phyloP scores from a whole-genome alignment of 2,888 invertebrate species.

The Chrysodeixis includens region DNA sequence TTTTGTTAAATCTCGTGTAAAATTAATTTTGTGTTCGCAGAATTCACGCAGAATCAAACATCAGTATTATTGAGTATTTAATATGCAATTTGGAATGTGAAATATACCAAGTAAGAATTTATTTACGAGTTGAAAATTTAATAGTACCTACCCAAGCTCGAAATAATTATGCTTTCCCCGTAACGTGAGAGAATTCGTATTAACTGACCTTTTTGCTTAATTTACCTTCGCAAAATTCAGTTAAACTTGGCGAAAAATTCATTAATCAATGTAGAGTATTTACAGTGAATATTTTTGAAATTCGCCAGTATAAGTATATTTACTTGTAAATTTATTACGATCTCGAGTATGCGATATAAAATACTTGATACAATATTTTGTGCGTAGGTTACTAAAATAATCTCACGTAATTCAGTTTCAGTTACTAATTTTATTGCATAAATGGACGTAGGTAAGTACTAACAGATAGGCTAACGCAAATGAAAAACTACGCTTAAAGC shows the following conservation, averaged over 20 bases:
- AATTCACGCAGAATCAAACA: conserved; percentile 6
- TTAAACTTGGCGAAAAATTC: background rate
- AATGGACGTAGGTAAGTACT: too few species aligned
- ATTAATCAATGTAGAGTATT: background rate
- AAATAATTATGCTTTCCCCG: background rate
- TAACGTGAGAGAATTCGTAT: background rate
- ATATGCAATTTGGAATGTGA: background rate
- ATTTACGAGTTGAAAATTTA: conserved; percentile 2
- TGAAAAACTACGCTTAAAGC: too few species aligned
- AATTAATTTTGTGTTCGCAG: conserved; percentile 10
- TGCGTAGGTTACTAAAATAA: too few species aligned
- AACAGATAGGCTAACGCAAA: too few species aligned
- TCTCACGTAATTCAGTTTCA: too few species aligned
- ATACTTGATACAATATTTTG: too few species aligned
- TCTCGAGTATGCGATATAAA: too few species aligned
- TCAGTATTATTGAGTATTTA: background rate
- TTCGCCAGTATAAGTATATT: background rate
- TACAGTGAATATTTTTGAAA: background rate
- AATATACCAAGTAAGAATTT: background rate
- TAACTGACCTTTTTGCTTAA: conserved; percentile 1
- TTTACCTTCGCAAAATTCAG: background rate
- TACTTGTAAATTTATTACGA: too few species aligned
- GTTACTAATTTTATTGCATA: too few species aligned
- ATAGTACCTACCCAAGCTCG: background rate
- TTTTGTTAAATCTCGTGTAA: background rate